Conservation (phyloP, 2,888 invertebrate genomes). For the Netelia inedita region DNA sequence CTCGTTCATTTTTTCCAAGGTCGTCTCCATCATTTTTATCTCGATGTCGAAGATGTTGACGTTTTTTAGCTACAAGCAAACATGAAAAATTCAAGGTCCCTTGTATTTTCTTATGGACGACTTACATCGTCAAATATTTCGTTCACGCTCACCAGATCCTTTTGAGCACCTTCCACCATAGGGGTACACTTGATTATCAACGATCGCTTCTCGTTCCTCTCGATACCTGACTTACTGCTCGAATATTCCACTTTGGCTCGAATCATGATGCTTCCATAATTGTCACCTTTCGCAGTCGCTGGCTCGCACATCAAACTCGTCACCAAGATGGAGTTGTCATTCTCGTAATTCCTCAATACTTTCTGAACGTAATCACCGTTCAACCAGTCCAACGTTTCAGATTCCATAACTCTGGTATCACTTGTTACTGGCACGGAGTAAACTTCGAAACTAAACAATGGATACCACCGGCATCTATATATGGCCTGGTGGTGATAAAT, state of each 20-base stretch:
- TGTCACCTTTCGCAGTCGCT: slow-evolving; percentile 81
- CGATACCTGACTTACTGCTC: slow-evolving; percentile 61
- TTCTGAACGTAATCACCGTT: slow-evolving; percentile 75
- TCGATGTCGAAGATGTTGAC: slow-evolving; percentile 76
- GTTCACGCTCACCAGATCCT: slow-evolving; percentile 75
- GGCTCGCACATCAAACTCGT: slow-evolving; percentile 74
- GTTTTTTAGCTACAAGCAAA: slow-evolving; percentile 71
- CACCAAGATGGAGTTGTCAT: slow-evolving; percentile 77
- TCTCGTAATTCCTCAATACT: slow-evolving; percentile 75
- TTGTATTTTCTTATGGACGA: neutral
- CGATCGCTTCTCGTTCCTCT: slow-evolving; percentile 71
- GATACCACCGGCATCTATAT: no score
- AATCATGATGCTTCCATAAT: slow-evolving; percentile 82
- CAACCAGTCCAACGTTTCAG: slow-evolving; percentile 75
- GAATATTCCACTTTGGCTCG: slow-evolving; percentile 75
- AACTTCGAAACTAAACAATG: no score
- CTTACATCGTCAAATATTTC: neutral
- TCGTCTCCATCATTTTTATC: slow-evolving; percentile 80
- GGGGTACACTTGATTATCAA: slow-evolving; percentile 83
- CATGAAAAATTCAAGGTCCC: neutral
- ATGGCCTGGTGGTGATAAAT: no score
- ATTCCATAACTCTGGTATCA: slow-evolving; percentile 17
- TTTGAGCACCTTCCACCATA: slow-evolving; percentile 83
- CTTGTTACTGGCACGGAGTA: no score
- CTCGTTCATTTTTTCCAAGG: slow-evolving; percentile 79